Evolutionary conservation across 2,888 invertebrate genomes (phyloP).

Genomic region (Parnassius orleans): DNA sequence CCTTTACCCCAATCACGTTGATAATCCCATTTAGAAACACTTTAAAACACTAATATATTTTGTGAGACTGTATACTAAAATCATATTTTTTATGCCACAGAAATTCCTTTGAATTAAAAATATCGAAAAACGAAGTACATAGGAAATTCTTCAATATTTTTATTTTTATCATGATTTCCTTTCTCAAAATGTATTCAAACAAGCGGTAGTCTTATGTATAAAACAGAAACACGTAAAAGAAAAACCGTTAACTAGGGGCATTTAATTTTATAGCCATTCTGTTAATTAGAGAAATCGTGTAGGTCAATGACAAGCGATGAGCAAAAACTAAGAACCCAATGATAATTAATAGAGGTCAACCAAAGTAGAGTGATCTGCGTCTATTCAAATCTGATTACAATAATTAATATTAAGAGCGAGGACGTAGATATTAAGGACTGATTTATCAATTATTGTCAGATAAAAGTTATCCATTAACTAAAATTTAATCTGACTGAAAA

Average conservation of each 20-base stretch:
- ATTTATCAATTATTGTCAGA: no score
- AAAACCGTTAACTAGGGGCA: no score
- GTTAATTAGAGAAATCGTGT: constrained; percentile 63
- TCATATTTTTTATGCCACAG: constrained; percentile 16
- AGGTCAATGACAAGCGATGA: constrained; percentile 61
- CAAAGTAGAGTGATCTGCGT: constrained; percentile 40
- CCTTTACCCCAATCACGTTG: no score
- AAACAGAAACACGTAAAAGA: not conserved
- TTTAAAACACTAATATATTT: no score
- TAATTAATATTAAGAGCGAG: no score
- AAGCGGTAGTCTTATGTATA: not conserved
- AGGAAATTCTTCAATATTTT: not conserved
- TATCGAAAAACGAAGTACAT: constrained; percentile 4
- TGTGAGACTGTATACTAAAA: not conserved
- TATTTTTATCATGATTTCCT: not conserved
- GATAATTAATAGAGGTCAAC: constrained; percentile 45
- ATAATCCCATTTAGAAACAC: no score
- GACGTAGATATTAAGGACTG: no score
- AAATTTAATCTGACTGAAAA: no score
- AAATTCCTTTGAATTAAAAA: constrained; percentile 9
- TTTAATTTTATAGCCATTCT: not conserved
- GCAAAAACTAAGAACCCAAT: constrained; percentile 49
- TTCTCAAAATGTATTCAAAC: not conserved
- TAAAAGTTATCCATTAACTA: no score
- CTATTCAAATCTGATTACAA: no score